Percentiles rank a stretch among this genome's conserved stretches.
Conservation (phyloP, 2,797 vertebrate genomes). For the Eptatretus atami region DNA sequence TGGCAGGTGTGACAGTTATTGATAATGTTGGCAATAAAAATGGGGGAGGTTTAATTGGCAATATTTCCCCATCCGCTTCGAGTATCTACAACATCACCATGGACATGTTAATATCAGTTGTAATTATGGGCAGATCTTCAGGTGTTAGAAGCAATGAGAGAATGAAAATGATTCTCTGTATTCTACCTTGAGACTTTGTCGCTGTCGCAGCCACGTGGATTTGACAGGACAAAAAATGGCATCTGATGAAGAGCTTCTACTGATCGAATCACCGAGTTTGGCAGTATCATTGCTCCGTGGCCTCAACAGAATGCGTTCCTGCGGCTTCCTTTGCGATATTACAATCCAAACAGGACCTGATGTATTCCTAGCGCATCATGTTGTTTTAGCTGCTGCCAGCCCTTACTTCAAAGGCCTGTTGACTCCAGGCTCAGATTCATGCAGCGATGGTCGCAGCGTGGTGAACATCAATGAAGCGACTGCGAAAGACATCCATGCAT, state of each 20-base stretch:
- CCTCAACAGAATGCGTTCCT: conserved; percentile 26
- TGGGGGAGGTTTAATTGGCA: too few species aligned
- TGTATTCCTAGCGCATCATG: conserved; percentile 54
- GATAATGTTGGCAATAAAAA: too few species aligned
- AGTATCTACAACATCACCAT: too few species aligned
- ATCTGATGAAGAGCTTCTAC: conserved; percentile 16
- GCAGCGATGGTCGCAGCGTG: conserved; percentile 9
- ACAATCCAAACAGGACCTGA: conserved; percentile 44
- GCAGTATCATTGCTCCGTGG: conserved; percentile 15
- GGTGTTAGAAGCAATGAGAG: too few species aligned
- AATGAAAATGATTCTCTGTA: too few species aligned
- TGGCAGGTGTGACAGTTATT: too few species aligned
- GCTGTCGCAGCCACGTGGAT: too few species aligned
- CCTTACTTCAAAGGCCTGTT: conserved; percentile 56
- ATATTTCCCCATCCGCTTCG: too few species aligned
- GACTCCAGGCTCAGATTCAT: conserved; percentile 17
- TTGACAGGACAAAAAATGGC: not conserved
- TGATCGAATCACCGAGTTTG: conserved; percentile 16
- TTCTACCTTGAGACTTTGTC: too few species aligned
- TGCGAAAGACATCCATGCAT: conserved; percentile 32
- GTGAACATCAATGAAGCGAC: conserved; percentile 30
- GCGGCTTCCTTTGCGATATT: conserved; percentile 47
- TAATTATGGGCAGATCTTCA: too few species aligned
- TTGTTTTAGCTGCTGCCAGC: conserved; percentile 59
- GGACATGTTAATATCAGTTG: too few species aligned